Evolutionary conservation across 2,797 vertebrate genomes (phyloP).

Genomic region (Premnoplex brunnescens): DNA sequence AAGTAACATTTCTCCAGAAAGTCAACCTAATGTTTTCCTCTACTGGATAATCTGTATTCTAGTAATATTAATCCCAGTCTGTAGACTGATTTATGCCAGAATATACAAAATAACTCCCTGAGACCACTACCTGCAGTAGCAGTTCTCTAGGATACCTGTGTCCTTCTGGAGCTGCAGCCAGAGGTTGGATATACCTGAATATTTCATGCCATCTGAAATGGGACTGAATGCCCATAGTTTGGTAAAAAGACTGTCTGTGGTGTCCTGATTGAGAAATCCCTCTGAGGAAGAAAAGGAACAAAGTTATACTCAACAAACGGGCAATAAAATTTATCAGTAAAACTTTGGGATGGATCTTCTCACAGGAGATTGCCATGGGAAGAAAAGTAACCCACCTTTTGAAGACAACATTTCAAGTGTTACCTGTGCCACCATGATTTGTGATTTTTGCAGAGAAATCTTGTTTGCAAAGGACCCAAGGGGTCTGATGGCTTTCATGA

Average conservation of each 20-base stretch:
- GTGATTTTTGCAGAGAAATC: neutral
- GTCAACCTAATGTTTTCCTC: neutral
- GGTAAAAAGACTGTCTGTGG: rapidly evolving
- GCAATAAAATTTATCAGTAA: neutral
- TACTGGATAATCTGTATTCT: neutral
- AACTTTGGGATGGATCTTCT: neutral
- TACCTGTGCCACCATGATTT: neutral
- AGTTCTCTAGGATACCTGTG: neutral
- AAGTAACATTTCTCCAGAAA: neutral
- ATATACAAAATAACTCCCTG: neutral
- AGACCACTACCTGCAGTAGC: neutral
- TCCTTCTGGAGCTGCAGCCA: neutral
- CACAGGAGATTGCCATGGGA: neutral
- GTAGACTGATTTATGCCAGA: neutral
- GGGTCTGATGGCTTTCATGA: neutral
- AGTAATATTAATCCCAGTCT: neutral
- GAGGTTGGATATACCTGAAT: neutral
- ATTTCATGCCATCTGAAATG: neutral
- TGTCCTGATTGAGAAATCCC: neutral
- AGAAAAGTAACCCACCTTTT: neutral
- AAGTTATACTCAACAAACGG: neutral
- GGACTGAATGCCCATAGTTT: neutral
- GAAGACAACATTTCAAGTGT: neutral
- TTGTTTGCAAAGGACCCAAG: neutral
- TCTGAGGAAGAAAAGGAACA: neutral